Conservation (phyloP, 2,797 vertebrate species). For the Naso thynnoides region DNA sequence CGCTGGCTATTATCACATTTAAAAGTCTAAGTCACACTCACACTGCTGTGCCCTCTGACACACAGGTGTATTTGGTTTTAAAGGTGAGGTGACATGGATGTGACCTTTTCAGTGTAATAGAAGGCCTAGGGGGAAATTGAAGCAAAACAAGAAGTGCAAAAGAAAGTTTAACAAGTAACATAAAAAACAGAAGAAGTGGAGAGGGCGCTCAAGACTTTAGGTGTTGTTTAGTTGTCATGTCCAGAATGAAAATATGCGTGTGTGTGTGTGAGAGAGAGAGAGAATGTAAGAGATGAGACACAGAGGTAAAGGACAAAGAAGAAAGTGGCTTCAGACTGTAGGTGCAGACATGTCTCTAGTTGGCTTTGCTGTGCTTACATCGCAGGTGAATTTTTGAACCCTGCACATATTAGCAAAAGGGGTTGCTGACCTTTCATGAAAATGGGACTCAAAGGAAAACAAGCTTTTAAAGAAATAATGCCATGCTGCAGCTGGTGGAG, state of each 20-base stretch:
- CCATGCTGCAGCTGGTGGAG: neutral
- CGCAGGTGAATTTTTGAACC: constrained; percentile 23
- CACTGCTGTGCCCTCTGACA: constrained; percentile 62
- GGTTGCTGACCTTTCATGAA: constrained; percentile 12
- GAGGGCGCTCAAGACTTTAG: constrained; percentile 23
- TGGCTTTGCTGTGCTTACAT: constrained; percentile 6
- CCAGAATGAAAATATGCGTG: constrained; percentile 29
- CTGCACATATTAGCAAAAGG: constrained; percentile 3
- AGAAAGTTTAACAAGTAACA: constrained; percentile 15
- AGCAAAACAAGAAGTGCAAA: constrained; percentile 33
- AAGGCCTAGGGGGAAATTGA: constrained; percentile 33
- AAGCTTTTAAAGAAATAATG: constrained; percentile 11
- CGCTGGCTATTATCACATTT: constrained; percentile 49
- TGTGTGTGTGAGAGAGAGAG: constrained; percentile 12
- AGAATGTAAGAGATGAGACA: constrained; percentile 14
- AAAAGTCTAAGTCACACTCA: constrained; percentile 48
- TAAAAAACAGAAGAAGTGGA: constrained; percentile 28
- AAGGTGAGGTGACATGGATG: constrained; percentile 50
- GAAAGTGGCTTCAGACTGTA: constrained; percentile 11
- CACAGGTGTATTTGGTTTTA: constrained; percentile 47
- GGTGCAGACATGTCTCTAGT: constrained; percentile 1
- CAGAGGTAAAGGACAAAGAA: constrained; percentile 31
- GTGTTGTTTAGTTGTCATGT: constrained; percentile 34
- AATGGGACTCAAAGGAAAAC: constrained; percentile 18
- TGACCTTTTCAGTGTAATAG: constrained; percentile 64